Evolutionary conservation across 2,888 invertebrate genomes (phyloP).

Genomic region (Busseola fusca): DNA sequence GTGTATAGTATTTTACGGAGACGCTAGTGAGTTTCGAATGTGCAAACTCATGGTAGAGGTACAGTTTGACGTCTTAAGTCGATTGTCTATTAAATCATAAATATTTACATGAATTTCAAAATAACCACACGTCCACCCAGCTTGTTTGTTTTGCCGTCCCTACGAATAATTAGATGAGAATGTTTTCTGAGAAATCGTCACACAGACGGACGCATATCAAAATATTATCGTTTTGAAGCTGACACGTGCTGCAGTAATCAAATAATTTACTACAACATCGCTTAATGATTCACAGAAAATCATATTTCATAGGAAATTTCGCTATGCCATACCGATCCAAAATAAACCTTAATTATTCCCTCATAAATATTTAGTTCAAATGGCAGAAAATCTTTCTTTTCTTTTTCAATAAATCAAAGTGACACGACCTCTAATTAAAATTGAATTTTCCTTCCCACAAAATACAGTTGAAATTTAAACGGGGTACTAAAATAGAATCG

Average conservation of each 20-base stretch:
- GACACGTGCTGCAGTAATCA: slow-evolving; percentile 52
- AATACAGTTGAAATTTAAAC: slow-evolving; percentile 37
- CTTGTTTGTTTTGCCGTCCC: slow-evolving; percentile 12
- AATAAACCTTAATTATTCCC: neutral
- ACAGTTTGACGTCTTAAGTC: too few species aligned
- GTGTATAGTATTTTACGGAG: too few species aligned
- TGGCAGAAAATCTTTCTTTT: neutral
- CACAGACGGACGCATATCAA: slow-evolving; percentile 49
- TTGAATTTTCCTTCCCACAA: neutral
- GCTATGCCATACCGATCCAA: neutral
- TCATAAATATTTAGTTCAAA: neutral
- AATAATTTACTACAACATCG: slow-evolving; percentile 52
- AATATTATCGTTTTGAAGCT: slow-evolving; percentile 57
- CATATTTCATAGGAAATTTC: slow-evolving; percentile 25
- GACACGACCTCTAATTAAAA: neutral
- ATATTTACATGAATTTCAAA: slow-evolving; percentile 17
- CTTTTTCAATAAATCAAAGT: slow-evolving; percentile 39
- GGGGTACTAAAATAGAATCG: slow-evolving; percentile 45
- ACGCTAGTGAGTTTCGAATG: too few species aligned
- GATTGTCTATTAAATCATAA: too few species aligned
- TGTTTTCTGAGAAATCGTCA: slow-evolving; percentile 50
- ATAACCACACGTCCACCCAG: slow-evolving; percentile 7
- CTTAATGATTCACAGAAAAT: slow-evolving; percentile 55
- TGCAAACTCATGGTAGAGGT: too few species aligned
- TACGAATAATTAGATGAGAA: slow-evolving; percentile 35